Conservation (phyloP, 2,797 vertebrate species). For the Heterohyrax brucei region DNA sequence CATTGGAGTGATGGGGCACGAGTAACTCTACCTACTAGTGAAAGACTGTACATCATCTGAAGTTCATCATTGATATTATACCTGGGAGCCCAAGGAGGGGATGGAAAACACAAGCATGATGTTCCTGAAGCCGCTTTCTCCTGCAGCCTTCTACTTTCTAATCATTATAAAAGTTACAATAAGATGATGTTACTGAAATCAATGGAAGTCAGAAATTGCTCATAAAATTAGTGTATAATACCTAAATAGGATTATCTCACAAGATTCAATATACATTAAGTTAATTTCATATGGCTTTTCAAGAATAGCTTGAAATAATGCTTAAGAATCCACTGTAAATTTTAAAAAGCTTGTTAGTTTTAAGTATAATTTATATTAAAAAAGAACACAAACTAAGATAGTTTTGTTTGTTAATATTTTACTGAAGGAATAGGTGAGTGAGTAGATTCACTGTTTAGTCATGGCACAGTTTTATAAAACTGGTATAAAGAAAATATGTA, state of each 20-base stretch:
- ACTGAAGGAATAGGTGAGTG: background rate
- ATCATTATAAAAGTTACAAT: background rate
- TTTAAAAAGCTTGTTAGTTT: background rate
- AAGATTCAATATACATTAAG: background rate
- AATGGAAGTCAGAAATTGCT: background rate
- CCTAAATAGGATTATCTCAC: background rate
- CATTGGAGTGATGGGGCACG: background rate
- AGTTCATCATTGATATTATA: background rate
- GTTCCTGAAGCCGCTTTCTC: background rate
- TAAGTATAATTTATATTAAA: constrained; percentile 15
- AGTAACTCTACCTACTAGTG: background rate
- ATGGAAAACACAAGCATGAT: background rate
- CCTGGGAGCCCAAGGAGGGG: background rate
- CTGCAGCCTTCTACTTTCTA: background rate
- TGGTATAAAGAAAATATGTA: background rate
- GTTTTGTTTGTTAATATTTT: constrained; percentile 4
- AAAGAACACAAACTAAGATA: background rate
- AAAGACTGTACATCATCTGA: background rate
- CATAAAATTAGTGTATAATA: background rate
- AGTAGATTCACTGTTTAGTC: background rate
- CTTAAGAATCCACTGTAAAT: background rate
- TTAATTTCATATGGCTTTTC: background rate
- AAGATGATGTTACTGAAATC: background rate
- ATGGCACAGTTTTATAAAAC: background rate
- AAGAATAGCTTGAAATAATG: background rate